Base-by-base conservation (phyloP, 2,797 vertebrate species). In the Chromobotia macracanthus region DNA sequence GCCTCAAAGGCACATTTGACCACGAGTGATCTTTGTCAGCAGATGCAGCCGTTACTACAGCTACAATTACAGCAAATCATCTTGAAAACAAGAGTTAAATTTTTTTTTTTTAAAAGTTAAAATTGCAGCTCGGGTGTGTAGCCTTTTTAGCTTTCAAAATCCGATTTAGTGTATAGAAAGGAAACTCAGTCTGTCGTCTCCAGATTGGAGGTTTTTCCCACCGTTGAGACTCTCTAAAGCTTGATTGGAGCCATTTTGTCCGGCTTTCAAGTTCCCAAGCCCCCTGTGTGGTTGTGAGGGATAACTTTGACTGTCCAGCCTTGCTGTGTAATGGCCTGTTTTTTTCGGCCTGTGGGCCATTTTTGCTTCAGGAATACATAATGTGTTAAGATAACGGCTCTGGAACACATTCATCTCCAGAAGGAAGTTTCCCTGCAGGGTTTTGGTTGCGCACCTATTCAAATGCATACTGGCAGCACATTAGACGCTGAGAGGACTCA, bases 241-340 rank as follows among this genome's bases (percentile, higher is more conserved):
- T 66, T 84, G 86, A 87, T 84, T 85, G 86, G 83, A 82, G 88
- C 75, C 78, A 77, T 85, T 86, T 88, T 88, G 85, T 90, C 81
- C 80, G 81, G 79, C 84, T 86, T 82, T 89, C 84, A 83, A 79
- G 79, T 81, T 84, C 21, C 81, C 79, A 78, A 78, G 75, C 83
- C 66, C 86, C 87, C 81, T 84, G 81, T 85, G 86, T 75, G 44
- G 82, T 86, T 88, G 82, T 87, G 83, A 90, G 84, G 79, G 86
- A 89, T 90, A 86, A 83, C 73, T 83, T 80, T 91, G 86, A 88
- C 87, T 84, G 87, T 83, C 87, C 84, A 65, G 82, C 79, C 87
- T 84, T 83, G 61, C 79, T 85, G 83, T 89, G 85, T 86, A 87
- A 91, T 84, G 72, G 80, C 75, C 87, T 86, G 51, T 89, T 84